A percentile compares a stretch with the other conserved stretches of the same genome.
These are phyloP conservation scores for Tyrophagus putrescentiae DNA, from an alignment of 1,140 invertebrate species.

Conservation along the genomic window DNA sequence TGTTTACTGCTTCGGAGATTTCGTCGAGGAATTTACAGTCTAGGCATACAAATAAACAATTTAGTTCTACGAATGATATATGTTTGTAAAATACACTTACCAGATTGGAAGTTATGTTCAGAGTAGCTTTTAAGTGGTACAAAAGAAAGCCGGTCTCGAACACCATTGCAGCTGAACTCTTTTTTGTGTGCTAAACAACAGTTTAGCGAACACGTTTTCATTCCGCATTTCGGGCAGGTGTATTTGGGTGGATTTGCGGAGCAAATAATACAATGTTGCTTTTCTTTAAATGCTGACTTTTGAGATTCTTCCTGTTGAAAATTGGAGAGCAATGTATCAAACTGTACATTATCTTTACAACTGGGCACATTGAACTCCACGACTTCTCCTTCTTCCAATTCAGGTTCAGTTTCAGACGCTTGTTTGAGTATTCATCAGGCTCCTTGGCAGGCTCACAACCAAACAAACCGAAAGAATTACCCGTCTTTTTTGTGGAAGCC, in stretches of 20 bases:
- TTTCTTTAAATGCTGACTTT: background rate
- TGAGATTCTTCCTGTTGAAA: background rate
- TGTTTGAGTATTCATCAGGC: background rate
- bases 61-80: background rate
- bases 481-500: too few species aligned
- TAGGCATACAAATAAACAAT: background rate
- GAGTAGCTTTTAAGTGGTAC: slow-evolving; percentile 1
- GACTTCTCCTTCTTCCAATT: background rate
- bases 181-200: slow-evolving; percentile 15
- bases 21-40: slow-evolving; percentile 19
- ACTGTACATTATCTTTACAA: background rate
- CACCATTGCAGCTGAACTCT: slow-evolving; percentile 8
- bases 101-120: slow-evolving; percentile 10
- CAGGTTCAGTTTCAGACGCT: slow-evolving; percentile 1
- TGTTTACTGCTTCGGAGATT: background rate
- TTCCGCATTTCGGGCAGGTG: slow-evolving; percentile 16
- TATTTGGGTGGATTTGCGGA: slow-evolving; percentile 9
- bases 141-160: slow-evolving; percentile 7
- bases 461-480: slow-evolving; percentile 11
- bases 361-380: background rate
- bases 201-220: slow-evolving; percentile 16
- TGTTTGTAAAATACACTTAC: background rate
- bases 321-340: background rate
- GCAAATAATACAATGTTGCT: slow-evolving; percentile 19
- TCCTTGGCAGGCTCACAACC: background rate